phyloP scores from a whole-genome alignment of 2,797 vertebrate genomes.

The Diceros bicornis region DNA sequence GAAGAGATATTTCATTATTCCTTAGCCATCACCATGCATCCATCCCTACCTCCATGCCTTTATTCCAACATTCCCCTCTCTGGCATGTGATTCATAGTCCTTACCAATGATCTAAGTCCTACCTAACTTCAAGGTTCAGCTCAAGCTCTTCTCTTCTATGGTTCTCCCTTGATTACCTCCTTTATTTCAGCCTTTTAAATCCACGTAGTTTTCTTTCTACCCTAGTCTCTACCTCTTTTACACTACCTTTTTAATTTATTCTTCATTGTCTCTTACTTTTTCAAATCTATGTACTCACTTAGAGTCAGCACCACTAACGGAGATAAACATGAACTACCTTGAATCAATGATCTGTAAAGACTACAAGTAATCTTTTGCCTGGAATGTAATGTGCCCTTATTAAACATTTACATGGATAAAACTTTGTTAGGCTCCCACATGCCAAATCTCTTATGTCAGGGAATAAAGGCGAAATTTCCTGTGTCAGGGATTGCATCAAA shows the following conservation, averaged over 20 bases:
- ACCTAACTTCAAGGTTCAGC: neutral
- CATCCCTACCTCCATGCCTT: neutral
- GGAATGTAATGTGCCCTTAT: neutral
- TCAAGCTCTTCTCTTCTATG: neutral
- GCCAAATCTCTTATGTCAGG: too few relatives aligned
- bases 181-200: neutral
- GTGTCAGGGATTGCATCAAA: too few relatives aligned
- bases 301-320: neutral
- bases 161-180: neutral
- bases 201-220: neutral
- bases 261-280: neutral
- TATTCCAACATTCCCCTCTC: neutral
- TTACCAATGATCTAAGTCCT: too few relatives aligned
- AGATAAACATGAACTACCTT: neutral
- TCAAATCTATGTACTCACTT: neutral
- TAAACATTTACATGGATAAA: neutral
- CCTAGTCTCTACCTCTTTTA: neutral
- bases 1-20: neutral
- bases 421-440: too few relatives aligned
- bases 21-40: neutral
- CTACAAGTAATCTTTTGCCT: neutral
- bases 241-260: neutral
- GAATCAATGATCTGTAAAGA: neutral
- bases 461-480: too few relatives aligned
- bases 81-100: neutral